phyloP scores from a whole-genome alignment of 53 echinoderm and acorn worm species.

The Hippasteria phrygiana region DNA sequence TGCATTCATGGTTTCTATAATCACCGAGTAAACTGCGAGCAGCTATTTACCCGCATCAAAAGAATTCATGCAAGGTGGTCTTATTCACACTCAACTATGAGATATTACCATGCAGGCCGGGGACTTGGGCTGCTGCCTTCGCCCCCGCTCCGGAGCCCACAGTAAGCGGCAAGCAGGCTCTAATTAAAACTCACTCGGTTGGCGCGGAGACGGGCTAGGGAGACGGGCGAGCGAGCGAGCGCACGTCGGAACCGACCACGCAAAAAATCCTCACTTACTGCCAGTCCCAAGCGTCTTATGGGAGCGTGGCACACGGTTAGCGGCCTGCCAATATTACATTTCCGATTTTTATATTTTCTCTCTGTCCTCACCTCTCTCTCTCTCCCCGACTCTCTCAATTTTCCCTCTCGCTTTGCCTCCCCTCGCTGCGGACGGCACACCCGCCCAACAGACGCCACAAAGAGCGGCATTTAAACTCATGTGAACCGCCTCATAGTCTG shows the following conservation, averaged over 20 bases:
- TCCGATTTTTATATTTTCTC: constrained; percentile 56
- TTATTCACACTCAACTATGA: constrained; percentile 63
- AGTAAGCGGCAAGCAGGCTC: constrained; percentile 47
- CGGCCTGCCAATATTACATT: constrained; percentile 68
- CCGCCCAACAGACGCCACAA: constrained; percentile 56
- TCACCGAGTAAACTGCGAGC: constrained; percentile 68
- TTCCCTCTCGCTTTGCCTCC: too few relatives aligned
- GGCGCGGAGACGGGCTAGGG: constrained; percentile 42
- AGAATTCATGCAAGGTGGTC: constrained; percentile 68
- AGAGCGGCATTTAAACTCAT: constrained; percentile 56
- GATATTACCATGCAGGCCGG: constrained; percentile 59
- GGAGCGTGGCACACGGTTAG: constrained; percentile 69
- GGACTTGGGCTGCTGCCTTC: constrained; percentile 28
- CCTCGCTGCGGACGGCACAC: constrained; percentile 49
- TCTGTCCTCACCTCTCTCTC: constrained; percentile 19
- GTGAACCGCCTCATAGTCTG: constrained; percentile 43
- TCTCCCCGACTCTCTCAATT: background rate
- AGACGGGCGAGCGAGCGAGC: constrained; percentile 51
- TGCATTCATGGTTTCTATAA: constrained; percentile 73
- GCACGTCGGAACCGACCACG: constrained; percentile 64
- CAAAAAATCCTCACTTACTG: constrained; percentile 65
- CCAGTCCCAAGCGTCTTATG: constrained; percentile 55
- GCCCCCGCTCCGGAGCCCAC: constrained; percentile 33
- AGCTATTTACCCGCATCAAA: constrained; percentile 68
- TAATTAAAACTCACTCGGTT: constrained; percentile 61